Conservation (phyloP, 2,888 invertebrate species). For the Pocota personata region DNA sequence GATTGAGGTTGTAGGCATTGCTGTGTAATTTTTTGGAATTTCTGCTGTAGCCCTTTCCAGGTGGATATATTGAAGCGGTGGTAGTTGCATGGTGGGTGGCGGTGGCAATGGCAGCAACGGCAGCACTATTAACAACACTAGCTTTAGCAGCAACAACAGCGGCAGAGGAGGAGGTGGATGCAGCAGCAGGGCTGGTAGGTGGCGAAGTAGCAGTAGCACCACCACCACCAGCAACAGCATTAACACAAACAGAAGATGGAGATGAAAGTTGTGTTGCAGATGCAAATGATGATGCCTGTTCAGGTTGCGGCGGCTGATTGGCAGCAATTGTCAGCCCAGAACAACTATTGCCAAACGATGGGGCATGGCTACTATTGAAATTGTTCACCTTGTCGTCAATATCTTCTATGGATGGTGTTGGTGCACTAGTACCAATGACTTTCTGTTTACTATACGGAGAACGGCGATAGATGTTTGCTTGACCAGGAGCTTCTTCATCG, state of each 20-base stretch:
- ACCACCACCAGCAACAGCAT: constrained; percentile 60
- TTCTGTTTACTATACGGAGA: constrained; percentile 37
- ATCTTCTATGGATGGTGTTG: constrained; percentile 29
- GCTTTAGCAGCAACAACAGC: constrained; percentile 22
- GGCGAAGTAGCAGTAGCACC: constrained; percentile 50
- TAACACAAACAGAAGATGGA: constrained; percentile 66
- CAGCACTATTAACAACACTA: constrained; percentile 52
- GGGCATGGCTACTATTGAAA: constrained; percentile 62
- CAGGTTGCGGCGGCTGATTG: constrained; percentile 41
- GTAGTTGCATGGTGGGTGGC: constrained; percentile 41
- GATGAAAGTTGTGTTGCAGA: constrained; percentile 57
- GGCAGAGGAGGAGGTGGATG: constrained; percentile 33
- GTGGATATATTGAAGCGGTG: constrained; percentile 26
- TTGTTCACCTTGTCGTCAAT: constrained; percentile 72
- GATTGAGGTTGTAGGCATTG: constrained; percentile 53
- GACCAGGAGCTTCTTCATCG: constrained; percentile 15
- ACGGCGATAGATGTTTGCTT: constrained; percentile 39
- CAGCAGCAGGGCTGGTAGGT: constrained; percentile 66
- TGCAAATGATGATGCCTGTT: constrained; percentile 54
- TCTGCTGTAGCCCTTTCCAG: constrained; percentile 21
- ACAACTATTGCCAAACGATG: constrained; percentile 71
- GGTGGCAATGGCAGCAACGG: constrained; percentile 63
- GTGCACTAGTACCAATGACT: constrained; percentile 23
- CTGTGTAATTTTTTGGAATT: constrained; percentile 39
- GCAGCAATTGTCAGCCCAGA: constrained; percentile 59